A percentile compares a stretch with the other conserved stretches of the same genome.
These are phyloP conservation scores for Ennomos quercinarius DNA, from an alignment of 2,888 invertebrate genomes.

Conservation along the genomic window DNA sequence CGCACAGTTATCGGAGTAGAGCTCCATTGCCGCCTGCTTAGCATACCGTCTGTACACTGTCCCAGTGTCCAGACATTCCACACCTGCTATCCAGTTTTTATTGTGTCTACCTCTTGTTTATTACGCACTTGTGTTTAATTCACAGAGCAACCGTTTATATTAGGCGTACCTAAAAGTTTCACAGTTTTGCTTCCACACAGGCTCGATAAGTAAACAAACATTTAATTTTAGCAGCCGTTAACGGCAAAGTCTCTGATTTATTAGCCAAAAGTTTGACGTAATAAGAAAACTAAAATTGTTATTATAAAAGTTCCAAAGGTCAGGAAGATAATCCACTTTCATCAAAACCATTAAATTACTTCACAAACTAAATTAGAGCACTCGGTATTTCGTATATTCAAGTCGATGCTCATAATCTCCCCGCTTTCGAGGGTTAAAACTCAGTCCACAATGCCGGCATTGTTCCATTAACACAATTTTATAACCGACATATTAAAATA, in stretches of 20 bases:
- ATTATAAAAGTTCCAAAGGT: conserved; percentile 26
- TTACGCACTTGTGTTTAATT: conserved; percentile 28
- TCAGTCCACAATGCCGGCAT: conserved; percentile 70
- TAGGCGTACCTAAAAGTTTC: conserved; percentile 1
- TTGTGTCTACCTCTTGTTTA: conserved; percentile 42
- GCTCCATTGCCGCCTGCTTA: conserved; percentile 76
- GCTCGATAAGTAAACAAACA: neutral
- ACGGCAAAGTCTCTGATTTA: conserved; percentile 13
- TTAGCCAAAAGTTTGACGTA: conserved; percentile 18
- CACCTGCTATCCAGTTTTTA: conserved; percentile 40
- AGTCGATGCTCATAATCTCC: conserved; percentile 69
- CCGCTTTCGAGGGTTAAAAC: conserved; percentile 66
- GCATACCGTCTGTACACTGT: conserved; percentile 57
- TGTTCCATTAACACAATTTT: conserved; percentile 85
- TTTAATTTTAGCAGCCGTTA: neutral
- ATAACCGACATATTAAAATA: conserved; percentile 85
- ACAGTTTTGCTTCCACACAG: neutral
- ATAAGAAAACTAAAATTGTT: conserved; percentile 29
- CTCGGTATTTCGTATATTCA: conserved; percentile 59
- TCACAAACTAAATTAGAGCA: conserved; percentile 59
- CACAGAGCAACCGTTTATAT: conserved; percentile 7
- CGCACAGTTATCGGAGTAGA: conserved; percentile 24
- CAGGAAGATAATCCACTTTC: conserved; percentile 38
- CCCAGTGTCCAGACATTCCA: conserved; percentile 34
- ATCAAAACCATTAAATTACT: conserved; percentile 43